Base-by-base conservation (phyloP, 2,113 vertebrate genomes). In the Trachemys scripta region DNA sequence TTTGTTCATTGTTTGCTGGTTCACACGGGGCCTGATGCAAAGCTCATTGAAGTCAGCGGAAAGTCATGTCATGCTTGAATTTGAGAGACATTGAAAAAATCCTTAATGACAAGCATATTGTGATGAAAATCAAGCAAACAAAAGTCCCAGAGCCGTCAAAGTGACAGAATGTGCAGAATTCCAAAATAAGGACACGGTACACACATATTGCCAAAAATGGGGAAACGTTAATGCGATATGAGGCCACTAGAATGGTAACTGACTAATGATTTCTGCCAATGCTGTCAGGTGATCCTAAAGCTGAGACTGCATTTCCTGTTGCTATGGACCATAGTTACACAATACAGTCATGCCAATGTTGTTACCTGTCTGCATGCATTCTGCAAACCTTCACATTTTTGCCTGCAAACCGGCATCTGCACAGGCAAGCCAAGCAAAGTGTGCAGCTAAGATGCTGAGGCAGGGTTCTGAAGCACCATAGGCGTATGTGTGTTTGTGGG, bases 391-490 rank as follows among this genome's bases (percentile, higher is more conserved):
- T 79, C 45, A 17, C 45, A 10, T 31, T 31, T 53, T 19, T 80
- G 79, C 78, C 3, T 35, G 49, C 78, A 31, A 35, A 22, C 45
- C 5, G 29, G 78, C 29, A 80, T n/a, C 10, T 80, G 31, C 80
- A 35, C 0, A 0, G 35, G 25, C 51, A 13, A 3, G 20, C 47
- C 22, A 24, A 1, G 12, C 42, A 5, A 62, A 42, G 83, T 85
- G 42, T 20, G 1, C 3, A 0, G 4, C 1, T 38, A 24, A 1
- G 6, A n/a, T 65, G 4, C 1, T 17, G 4, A 49, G n/a, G 27
- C 29, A 0, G 14, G 65, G 6, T 0, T 1, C 5, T 0, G 79
- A 80, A 78, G 72, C 88, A 86, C 20, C 51, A 35, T 0, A 1
- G 0, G 29, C n/a, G 10, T 24, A 85, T 2, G 6, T 42, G 4